Conservation (phyloP, 2,113 vertebrate species). For the Semnornis frantzii region DNA sequence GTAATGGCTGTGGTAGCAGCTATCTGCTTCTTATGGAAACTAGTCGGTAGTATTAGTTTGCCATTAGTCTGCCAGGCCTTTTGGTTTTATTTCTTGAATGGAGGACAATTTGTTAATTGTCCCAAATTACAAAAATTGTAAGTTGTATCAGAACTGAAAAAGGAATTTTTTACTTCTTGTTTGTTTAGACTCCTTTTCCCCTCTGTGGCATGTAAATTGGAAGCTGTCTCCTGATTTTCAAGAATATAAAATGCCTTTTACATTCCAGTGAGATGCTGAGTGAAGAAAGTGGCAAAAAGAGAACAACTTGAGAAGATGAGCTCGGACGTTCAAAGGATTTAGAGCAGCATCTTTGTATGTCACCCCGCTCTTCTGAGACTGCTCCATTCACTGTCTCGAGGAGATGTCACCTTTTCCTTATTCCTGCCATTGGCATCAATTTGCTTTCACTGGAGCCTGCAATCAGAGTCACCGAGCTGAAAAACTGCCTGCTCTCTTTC, state of each 20-base stretch:
- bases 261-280: background rate
- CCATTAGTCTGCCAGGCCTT: background rate
- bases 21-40: background rate
- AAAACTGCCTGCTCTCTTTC: background rate
- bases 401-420: background rate
- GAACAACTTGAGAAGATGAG: background rate
- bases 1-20: background rate
- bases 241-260: background rate
- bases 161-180: background rate
- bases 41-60: background rate
- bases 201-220: background rate
- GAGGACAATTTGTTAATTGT: background rate
- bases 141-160: background rate
- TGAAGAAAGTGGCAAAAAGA: background rate
- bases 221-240: background rate
- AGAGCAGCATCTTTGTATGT: background rate
- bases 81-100: background rate
- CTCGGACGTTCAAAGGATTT: background rate
- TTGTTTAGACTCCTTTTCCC: background rate
- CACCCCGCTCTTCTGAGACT: background rate
- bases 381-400: background rate
- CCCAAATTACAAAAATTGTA: background rate
- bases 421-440: background rate
- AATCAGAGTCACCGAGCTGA: background rate
- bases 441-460: background rate